Base-by-base conservation (phyloP, 2,113 vertebrate genomes). In the Podocnemis expansa region DNA sequence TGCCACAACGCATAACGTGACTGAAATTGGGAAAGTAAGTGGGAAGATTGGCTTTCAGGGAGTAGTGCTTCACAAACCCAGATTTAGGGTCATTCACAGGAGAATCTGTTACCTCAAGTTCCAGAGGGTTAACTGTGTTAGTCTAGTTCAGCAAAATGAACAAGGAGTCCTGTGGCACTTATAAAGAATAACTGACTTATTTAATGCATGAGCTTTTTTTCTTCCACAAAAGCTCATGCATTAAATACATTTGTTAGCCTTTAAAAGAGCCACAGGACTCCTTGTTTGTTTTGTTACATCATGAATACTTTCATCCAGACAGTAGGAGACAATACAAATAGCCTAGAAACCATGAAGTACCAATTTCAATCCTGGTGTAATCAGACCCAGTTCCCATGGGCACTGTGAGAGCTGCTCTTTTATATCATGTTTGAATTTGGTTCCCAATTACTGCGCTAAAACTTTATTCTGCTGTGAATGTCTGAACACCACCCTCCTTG, bases 341-440 rank as follows among this genome's bases (percentile, higher is more conserved):
- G 22, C 60, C 58, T 52, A 89, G 24, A 89, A 93, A 5, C 49
- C 11, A 31, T 52, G 38, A 90, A 95, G 95, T 67, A 79, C 5
- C 83, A 88, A 5, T 27, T 67, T 82, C 75, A 92, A 55, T 11
- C 76, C 80, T 70, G 81, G 52, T 82, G 8, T 54, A 89, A 49
- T 41, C 67, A 91, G 25, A 38, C 38, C 91, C 80, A 90, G 79
- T 56, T 92, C 88, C 84, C 80, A 70, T n/a, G 84, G 49, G 19
- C 25, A 83, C 70, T 49, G 84, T n/a, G 47, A 92, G 92, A 91
- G 45, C 38, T 41, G 70, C 38, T 41, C 38, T 92, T 88, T 93
- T 84, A 92, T 81, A 92, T 51, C 82, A 85, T 82, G 76, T 89
- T 12, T 91, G 85, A 92, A 76, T 91, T 87, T 91, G 43, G 60